phyloP scores from a whole-genome alignment of 2,888 invertebrate genomes.

The Epinotia nisella region DNA sequence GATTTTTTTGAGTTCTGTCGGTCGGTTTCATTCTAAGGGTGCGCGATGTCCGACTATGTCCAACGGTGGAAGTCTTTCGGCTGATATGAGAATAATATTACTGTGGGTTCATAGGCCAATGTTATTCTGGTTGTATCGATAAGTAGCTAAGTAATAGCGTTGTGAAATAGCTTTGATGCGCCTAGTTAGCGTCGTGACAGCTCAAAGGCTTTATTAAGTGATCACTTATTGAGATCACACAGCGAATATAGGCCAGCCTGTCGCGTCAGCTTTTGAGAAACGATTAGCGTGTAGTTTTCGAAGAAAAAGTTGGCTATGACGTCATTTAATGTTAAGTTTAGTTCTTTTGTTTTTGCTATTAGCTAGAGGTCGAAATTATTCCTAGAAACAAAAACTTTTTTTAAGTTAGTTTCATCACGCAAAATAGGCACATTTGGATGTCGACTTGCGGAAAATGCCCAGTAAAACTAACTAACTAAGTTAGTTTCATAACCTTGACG shows the following conservation, averaged over 20 bases:
- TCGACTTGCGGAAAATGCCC: too few relatives aligned
- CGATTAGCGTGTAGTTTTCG: not conserved
- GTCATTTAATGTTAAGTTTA: not conserved
- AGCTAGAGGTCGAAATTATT: not conserved
- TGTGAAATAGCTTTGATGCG: conserved; percentile 1
- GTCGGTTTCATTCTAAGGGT: too few relatives aligned
- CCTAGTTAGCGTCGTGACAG: conserved; percentile 31
- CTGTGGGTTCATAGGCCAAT: not conserved
- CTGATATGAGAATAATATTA: too few relatives aligned
- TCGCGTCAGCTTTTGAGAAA: conserved; percentile 15
- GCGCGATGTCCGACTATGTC: too few relatives aligned
- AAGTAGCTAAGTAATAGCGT: not conserved
- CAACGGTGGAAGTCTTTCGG: too few relatives aligned
- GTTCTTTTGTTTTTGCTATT: not conserved
- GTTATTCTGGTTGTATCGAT: not conserved
- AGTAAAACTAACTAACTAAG: too few relatives aligned
- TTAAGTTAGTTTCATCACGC: too few relatives aligned
- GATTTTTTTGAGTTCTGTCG: too few relatives aligned
- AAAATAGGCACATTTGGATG: too few relatives aligned
- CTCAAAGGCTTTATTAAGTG: conserved; percentile 38
- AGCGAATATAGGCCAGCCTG: not conserved
- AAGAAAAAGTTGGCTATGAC: conserved; percentile 7
- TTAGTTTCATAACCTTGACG: too few relatives aligned
- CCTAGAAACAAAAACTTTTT: too few relatives aligned
- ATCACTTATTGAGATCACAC: conserved; percentile 8